A percentile compares a stretch with the other conserved stretches of the same genome.
Conservation (phyloP, 2,888 invertebrate genomes). For the Xanthorhoe designata region DNA sequence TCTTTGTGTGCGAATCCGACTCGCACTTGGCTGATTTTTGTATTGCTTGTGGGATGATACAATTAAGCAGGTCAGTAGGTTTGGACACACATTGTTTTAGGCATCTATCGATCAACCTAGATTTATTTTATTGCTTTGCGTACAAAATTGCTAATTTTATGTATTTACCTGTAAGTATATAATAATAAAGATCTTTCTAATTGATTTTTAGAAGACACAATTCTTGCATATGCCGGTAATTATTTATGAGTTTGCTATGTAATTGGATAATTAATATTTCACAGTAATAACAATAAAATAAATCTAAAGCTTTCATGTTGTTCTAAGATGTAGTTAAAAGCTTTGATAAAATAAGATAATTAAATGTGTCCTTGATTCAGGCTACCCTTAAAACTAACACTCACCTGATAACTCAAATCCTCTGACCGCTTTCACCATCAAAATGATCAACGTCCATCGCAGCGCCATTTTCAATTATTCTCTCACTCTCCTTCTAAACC, state of each 20-base stretch:
- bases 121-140: constrained; percentile 9
- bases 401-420: constrained; percentile 34
- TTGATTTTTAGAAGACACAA: no score
- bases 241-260: no score
- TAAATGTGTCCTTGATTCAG: not conserved
- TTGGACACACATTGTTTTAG: not conserved
- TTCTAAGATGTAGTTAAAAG: no score
- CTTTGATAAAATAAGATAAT: not conserved
- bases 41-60: not conserved
- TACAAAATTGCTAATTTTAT: constrained; percentile 3
- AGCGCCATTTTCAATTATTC: constrained; percentile 15
- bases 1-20: no score
- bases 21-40: no score
- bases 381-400: constrained; percentile 9
- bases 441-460: constrained; percentile 29
- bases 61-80: not conserved
- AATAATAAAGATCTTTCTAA: no score
- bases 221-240: no score
- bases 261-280: no score
- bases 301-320: no score
- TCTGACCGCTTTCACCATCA: constrained; percentile 22
- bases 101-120: constrained; percentile 3
- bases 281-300: no score
- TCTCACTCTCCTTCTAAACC: constrained; percentile 1
- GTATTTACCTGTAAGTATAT: no score